Conservation (phyloP, 2,888 invertebrate genomes). For the Epicampocera succincta region DNA sequence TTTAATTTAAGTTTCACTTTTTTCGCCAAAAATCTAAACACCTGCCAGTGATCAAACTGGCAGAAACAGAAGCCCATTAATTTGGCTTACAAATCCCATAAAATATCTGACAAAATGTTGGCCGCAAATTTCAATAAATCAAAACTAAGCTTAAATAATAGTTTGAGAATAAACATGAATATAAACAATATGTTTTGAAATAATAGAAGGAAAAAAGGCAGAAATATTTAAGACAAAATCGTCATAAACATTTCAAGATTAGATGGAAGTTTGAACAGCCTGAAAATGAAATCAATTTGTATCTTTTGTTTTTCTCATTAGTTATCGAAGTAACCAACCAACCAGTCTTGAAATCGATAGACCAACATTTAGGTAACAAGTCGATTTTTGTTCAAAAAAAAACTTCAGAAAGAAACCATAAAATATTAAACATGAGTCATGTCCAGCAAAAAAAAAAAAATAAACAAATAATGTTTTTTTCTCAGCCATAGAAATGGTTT, state of each 20-base stretch:
- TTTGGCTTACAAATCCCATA: background rate
- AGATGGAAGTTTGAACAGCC: slow-evolving; percentile 22
- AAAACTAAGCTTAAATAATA: slow-evolving; percentile 12
- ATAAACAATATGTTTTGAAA: background rate
- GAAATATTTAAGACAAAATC: slow-evolving; percentile 1
- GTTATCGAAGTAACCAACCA: slow-evolving; percentile 26
- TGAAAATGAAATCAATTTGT: slow-evolving; percentile 41
- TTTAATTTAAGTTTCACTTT: background rate
- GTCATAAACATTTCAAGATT: slow-evolving; percentile 31
- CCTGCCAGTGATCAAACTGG: slow-evolving; percentile 11
- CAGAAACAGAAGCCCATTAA: slow-evolving; percentile 3
- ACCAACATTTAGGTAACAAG: slow-evolving; percentile 16
- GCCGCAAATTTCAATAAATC: slow-evolving; percentile 29
- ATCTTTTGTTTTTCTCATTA: slow-evolving; percentile 30
- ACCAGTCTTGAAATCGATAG: slow-evolving; percentile 41
- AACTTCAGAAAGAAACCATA: slow-evolving; percentile 26
- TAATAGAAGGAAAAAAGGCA: slow-evolving; percentile 7
- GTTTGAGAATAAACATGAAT: too few species aligned
- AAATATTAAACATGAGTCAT: slow-evolving; percentile 58
- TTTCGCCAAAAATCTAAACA: slow-evolving; percentile 14
- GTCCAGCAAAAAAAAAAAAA: slow-evolving; percentile 1
- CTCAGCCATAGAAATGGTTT: slow-evolving; percentile 3
- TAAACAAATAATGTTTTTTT: slow-evolving; percentile 3
- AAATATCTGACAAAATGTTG: background rate
- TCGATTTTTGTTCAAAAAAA: slow-evolving; percentile 16